Evolutionary conservation across 2,797 vertebrate genomes (phyloP), one percentile per base, ranked within the genome.

Genomic region (Microtus obscurus): DNA sequence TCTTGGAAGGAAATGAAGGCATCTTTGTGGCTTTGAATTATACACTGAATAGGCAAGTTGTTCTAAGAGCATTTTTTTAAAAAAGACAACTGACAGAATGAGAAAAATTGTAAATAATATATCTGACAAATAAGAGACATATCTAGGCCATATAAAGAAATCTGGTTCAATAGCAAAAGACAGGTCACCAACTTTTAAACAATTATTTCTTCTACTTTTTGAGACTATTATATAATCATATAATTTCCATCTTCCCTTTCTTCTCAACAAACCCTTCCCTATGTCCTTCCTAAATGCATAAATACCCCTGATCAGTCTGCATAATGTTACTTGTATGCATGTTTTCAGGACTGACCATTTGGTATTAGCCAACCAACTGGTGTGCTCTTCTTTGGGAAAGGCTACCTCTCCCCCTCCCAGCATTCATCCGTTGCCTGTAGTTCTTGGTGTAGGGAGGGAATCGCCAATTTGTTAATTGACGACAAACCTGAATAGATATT

Each of bases 1-100:
- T 53, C 27, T 89, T 56, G 86, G 80, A 89, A 86, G 37, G 73
- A 89, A 94, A 86, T 40, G 29, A 23, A 85, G n/a, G 31, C 25
- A 17, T 43, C 73, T 23, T 40, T 94, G 37, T 80, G 29, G 16
- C 65, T 27, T 29, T 63, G 48, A 83, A 80, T 29, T 56, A 48
- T 12, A 82, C 51, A 76, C 1, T 16, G 2, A 76, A 61, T 40
- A 93, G 45, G 34, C 27, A 21, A 45, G 69, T 56, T 25, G 45
- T 27, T 81, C 82, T 74, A 63, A 92, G 40, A 81, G 53, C 21
- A 7, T 13, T 23, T 43, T 56, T 63, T 61, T 31, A 81, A 40
- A 48, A 48, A 48, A 77, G 31, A 34, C 45, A 63, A 48, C 53
- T 34, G 43, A 63, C 25, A 48, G 40, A 7, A 21, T 81, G 34